Evolutionary conservation across 2,113 vertebrate genomes (phyloP), one percentile per base, ranked within the genome.

Genomic region (Lycaon pictus): DNA sequence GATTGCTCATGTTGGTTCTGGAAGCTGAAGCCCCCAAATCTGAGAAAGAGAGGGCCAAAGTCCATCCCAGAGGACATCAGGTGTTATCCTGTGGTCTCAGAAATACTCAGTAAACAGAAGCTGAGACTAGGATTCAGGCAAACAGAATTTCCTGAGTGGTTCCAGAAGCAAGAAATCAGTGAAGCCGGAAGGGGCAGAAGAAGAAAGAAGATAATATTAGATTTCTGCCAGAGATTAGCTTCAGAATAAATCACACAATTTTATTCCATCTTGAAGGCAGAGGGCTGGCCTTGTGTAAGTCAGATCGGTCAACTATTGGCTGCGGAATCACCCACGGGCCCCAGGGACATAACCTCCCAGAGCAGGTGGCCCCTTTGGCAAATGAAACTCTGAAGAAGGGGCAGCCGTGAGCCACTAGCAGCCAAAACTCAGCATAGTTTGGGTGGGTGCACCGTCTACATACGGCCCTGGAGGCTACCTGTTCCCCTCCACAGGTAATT

Each of bases 381-480:
- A 80, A 67, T 25, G 16, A n/a, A 79, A 29, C 72, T 65, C 88
- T 11, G 29, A 22, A 88, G 62, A 81, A 48, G 25, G 76, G 60
- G 1, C 23, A 29, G 17, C 56, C 29, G 2, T 35, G 43, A 35
- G 15, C 56, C 37, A 12, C 56, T 58, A 17, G 35, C 53, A 25
- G 77, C 35, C 53, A 71, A 23, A 53, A 17, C 11, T 58, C 48
- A 55, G 22, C 27, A 51, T 51, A 10, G 43, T 55, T 51, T 22
- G 55, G 16, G 13, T 35, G 4, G 16, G 2, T 2, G 7, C n/a
- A 32, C n/a, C 17, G 2, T 15, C 8, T 9, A 60, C 3, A 5
- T 16, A 22, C 63, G 56, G 7, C 58, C 48, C 3, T 43, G n/a
- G 43, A 17, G 43, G 16, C 32, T 9, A 43, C 15, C 23, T 12